Conservation (phyloP, 1,140 invertebrate species). For the Ceratina calcarata region DNA sequence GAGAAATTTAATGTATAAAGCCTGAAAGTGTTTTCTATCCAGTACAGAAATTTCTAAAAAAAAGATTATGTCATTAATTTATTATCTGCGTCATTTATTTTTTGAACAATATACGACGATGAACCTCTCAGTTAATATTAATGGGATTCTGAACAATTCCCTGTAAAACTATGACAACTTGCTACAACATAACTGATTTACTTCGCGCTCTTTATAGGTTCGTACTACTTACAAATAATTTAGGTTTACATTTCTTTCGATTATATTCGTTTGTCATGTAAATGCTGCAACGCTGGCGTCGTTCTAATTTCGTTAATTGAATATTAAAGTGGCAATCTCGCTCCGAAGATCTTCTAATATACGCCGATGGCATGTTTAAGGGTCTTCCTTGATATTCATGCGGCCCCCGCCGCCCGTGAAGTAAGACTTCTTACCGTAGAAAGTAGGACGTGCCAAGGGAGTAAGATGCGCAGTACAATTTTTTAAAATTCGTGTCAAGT, state of each 20-base stretch:
- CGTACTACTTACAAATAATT: too few species aligned
- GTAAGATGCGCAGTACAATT: conserved; percentile 38
- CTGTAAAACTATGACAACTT: too few species aligned
- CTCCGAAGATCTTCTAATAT: conserved; percentile 1
- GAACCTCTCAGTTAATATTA: too few species aligned
- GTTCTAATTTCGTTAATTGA: not conserved
- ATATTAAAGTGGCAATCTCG: conserved; percentile 31
- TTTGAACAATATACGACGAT: too few species aligned
- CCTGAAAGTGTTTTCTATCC: too few species aligned
- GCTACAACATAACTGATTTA: too few species aligned
- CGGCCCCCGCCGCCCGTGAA: conserved; percentile 2
- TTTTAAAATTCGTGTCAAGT: conserved; percentile 51
- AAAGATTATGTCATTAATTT: too few species aligned
- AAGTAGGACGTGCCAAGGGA: conserved; percentile 39
- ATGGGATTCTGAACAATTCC: too few species aligned
- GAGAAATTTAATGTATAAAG: too few species aligned
- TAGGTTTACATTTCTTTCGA: not conserved
- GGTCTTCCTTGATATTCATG: conserved; percentile 33
- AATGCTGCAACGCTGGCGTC: not conserved
- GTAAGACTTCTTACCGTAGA: conserved; percentile 29
- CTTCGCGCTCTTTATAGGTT: too few species aligned
- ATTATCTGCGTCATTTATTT: too few species aligned
- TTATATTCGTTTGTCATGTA: not conserved
- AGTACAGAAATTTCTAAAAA: too few species aligned
- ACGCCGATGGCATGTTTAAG: conserved; percentile 32